These are phyloP conservation scores for Etia nguti DNA, from an alignment of 2,113 vertebrate genomes.

Conservation along the genomic window DNA sequence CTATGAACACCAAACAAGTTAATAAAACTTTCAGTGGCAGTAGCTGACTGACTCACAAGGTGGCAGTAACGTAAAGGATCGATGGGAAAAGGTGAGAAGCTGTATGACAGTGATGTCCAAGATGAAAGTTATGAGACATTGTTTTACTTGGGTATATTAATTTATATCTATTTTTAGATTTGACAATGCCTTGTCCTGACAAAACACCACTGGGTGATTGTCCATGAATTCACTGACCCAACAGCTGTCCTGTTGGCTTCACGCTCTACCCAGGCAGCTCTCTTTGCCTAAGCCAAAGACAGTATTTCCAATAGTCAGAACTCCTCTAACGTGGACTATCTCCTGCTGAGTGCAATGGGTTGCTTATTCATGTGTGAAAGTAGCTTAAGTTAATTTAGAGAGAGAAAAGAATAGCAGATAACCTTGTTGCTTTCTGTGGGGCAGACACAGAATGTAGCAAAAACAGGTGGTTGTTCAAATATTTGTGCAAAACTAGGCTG, in stretches of 20 bases:
- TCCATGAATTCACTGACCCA: neutral
- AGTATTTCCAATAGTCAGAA: neutral
- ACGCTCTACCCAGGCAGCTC: neutral
- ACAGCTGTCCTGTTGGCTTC: neutral
- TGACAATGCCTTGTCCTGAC: neutral
- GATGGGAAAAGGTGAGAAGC: rapidly evolving
- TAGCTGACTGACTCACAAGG: neutral
- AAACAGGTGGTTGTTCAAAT: neutral
- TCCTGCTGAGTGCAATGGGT: neutral
- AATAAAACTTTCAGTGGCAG: neutral
- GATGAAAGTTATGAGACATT: neutral
- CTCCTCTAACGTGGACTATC: neutral
- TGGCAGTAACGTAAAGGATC: neutral
- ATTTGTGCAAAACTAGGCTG: neutral
- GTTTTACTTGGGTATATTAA: neutral
- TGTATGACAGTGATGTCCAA: neutral
- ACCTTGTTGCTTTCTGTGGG: neutral
- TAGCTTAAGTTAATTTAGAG: neutral
- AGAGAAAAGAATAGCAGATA: neutral
- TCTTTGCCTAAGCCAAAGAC: neutral
- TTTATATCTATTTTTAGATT: neutral
- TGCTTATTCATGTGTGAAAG: neutral
- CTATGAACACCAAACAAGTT: neutral
- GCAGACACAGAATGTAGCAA: no score
- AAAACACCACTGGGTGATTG: neutral